Evolutionary conservation across 2,888 invertebrate species (phyloP), one percentile per base, ranked within the genome.

Genomic region (Ophion costatus): DNA sequence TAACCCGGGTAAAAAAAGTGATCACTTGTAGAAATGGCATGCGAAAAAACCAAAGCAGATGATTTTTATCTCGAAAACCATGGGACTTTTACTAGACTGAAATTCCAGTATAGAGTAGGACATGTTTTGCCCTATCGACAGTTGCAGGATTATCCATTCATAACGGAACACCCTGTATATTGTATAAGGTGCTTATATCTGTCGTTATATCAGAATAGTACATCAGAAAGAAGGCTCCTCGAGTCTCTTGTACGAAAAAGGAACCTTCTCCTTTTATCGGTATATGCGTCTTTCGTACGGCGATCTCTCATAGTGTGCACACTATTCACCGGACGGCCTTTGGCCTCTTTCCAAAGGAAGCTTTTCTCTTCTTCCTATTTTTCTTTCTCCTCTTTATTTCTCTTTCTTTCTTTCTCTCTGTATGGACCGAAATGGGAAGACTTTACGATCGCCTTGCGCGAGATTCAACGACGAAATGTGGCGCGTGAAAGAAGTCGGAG

Each of bases 261-360:
- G 66, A 80, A 45, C 51, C 38, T 66, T 57, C 51, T 80, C 77
- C 69, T 63, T 75, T 78, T 79, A 83, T 80, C 77, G 82, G 75
- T 83, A 86, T 86, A 87, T 83, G 80, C 83, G 80, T 83, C 81
- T 85, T 86, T 78, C 80, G 85, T 86, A 83, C 75, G 82, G 73
- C 85, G 84, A 84, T 88, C 70, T 76, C 73, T 82, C 83, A 70
- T 77, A 84, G 64, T 71, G 51, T 82, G 84, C 83, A 76, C 84
- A 66, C 82, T 70, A 64, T 67, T 73, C 66, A 64, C 24, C 56
- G 45, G 61, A 61, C 82, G 77, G 79, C 74, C 83, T 86, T 86
- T 88, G 89, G 88, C 88, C 59, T n/a, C 22, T 56, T 66, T 86
- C 89, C 88, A 89, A 86, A 76, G 81, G 74, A 82, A 63, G 63